Evolutionary conservation across 2,797 vertebrate genomes (phyloP), one percentile per base, ranked within the genome.

Genomic region (Lagodon rhomboides): DNA sequence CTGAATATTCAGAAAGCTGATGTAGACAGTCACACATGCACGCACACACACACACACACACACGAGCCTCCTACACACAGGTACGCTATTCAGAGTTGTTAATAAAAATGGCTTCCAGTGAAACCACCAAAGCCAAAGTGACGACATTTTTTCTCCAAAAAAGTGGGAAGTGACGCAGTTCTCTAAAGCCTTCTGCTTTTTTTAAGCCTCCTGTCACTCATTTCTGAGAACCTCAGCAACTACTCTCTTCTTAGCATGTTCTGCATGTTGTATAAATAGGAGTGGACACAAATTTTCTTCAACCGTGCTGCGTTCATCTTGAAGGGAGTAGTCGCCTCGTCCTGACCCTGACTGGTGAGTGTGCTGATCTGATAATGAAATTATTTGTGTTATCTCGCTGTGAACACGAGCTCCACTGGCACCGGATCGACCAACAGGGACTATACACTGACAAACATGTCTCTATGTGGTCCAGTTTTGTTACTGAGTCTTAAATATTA

Each of bases 331-430:
- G 17, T 7, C 38, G 0, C 23, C 6, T 22, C 4, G 23, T 34
- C 64, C 27, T 5, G 30, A 20, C 25, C 20, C 12, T 4, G 3
- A 67, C 51, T 46, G 79, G 82, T 89, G 74, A 89, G 83, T 84
- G 56, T 54, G 44, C 44, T 51, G 38, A 23, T 72, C 49, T 65
- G 75, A 84, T 79, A 79, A 8, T 43, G 25, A 34, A 3, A 54
- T 0, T 1, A 27, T 61, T 47, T 70, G 55, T 55, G 20, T 79
- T 79, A 84, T 86, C 80, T 78, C 1, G 6, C 68, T 67, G 17
- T 30, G 18, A 71, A 68, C 68, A 78, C 0, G n/a, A 20, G 65
- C 22, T 60, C 56, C 17, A 5, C 30, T 27, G 27, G 25, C n/a
- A 43, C 47, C 10, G 23, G 38, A 34, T 3, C 0, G 2, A 70